Conservation (phyloP, 2,888 invertebrate genomes). For the Heliconius charithonia region DNA sequence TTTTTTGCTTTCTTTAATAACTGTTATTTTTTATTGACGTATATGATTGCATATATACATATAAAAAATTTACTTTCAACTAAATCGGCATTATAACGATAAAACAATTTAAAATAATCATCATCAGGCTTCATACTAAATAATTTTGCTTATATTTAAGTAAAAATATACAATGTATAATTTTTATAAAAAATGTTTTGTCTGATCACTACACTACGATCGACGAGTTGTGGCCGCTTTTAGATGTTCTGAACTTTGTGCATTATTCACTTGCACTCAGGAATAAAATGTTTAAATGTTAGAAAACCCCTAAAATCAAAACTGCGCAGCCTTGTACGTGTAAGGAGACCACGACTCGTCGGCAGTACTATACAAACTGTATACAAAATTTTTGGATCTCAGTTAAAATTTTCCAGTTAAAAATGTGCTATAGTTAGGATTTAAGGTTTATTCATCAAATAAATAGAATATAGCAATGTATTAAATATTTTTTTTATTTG, state of each 20-base stretch:
- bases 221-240: not conserved
- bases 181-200: conserved; percentile 16
- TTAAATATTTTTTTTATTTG: not conserved
- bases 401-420: conserved; percentile 23
- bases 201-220: not conserved
- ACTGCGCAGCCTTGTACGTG: no score
- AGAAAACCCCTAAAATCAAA: no score
- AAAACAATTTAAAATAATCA: not conserved
- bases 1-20: no score
- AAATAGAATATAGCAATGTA: not conserved
- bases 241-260: not conserved
- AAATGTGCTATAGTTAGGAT: conserved; percentile 14
- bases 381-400: conserved; percentile 24
- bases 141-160: conserved; percentile 7
- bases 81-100: not conserved
- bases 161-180: not conserved
- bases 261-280: not conserved
- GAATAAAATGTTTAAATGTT: no score
- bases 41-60: not conserved
- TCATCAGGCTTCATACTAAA: conserved; percentile 1
- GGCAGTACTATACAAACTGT: not conserved
- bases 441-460: conserved; percentile 10
- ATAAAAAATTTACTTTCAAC: not conserved
- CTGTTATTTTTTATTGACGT: no score
- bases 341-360: not conserved